Conservation (phyloP, 2,113 vertebrate genomes). For the Ailuropoda melanoleuca region DNA sequence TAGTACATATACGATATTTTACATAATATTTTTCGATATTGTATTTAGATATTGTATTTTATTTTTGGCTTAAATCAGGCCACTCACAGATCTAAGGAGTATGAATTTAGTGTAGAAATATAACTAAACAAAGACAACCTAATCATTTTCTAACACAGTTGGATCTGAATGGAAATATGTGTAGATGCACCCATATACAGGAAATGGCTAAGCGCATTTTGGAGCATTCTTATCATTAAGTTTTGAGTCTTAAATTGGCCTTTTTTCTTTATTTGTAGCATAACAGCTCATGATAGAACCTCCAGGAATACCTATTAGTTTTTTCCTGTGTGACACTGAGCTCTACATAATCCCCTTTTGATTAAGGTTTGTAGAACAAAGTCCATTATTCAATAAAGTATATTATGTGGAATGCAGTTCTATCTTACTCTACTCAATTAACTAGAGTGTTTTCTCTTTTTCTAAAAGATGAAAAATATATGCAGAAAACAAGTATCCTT, state of each 20-base stretch:
- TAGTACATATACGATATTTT: not conserved
- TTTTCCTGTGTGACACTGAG: not conserved
- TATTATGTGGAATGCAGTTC: not conserved
- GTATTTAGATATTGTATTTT: not conserved
- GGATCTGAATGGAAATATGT: not conserved
- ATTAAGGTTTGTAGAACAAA: not conserved
- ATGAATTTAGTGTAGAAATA: not conserved
- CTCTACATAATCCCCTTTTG: not conserved
- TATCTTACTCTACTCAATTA: not conserved
- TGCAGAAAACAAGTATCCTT: not conserved
- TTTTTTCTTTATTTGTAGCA: not conserved
- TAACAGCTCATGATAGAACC: not conserved
- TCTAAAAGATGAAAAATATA: slow-evolving; percentile 32
- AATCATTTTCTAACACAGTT: not conserved
- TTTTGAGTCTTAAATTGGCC: not conserved
- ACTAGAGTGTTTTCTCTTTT: not conserved
- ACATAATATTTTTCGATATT: not conserved
- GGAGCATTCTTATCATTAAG: not conserved
- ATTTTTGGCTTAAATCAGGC: not conserved
- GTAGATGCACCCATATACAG: not conserved
- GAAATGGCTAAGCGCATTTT: not conserved
- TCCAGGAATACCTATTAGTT: not conserved
- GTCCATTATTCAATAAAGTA: not conserved
- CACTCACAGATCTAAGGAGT: not conserved
- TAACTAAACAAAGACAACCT: not conserved